phyloP scores from a whole-genome alignment of 2,888 invertebrate species.

The Lithophane leautieri region DNA sequence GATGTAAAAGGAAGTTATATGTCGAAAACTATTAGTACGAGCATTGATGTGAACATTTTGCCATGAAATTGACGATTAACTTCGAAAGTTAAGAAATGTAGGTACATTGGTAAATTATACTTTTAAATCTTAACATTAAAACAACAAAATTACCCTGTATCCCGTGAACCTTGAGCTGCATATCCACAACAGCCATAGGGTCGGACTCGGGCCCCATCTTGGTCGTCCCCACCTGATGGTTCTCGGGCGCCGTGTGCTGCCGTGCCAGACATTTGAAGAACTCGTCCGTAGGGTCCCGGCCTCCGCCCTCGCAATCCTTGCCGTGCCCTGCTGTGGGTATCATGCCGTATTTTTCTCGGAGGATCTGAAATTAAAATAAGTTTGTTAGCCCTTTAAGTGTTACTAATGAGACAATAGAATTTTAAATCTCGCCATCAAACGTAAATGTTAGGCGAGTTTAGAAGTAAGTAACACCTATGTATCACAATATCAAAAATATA shows the following conservation, averaged over 20 bases:
- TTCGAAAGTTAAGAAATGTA: background rate
- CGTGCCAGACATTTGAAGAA: slow-evolving; percentile 94
- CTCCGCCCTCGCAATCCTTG: slow-evolving; percentile 85
- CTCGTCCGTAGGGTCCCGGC: slow-evolving; percentile 91
- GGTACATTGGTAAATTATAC: background rate
- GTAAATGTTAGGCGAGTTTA: too few relatives aligned
- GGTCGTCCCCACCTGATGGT: slow-evolving; percentile 95
- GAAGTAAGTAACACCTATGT: too few relatives aligned
- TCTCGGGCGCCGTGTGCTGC: slow-evolving; percentile 94
- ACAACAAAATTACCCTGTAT: slow-evolving; percentile 82
- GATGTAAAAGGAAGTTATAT: too few relatives aligned
- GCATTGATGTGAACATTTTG: too few relatives aligned
- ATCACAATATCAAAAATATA: too few relatives aligned
- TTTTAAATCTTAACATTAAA: background rate
- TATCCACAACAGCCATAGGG: slow-evolving; percentile 94
- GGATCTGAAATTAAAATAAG: slow-evolving; percentile 73
- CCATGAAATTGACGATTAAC: background rate
- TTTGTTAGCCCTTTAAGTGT: background rate
- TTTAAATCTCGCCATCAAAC: too few relatives aligned
- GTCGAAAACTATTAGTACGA: too few relatives aligned
- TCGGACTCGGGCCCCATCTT: slow-evolving; percentile 95
- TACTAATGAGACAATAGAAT: too few relatives aligned
- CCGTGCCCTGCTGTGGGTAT: slow-evolving; percentile 85
- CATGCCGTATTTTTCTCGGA: slow-evolving; percentile 91
- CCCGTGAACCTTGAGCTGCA: slow-evolving; percentile 92